A percentile compares a stretch with the other conserved stretches of the same genome.
phyloP scores from a whole-genome alignment of 2,797 vertebrate species.

The Tolypeutes matacus region DNA sequence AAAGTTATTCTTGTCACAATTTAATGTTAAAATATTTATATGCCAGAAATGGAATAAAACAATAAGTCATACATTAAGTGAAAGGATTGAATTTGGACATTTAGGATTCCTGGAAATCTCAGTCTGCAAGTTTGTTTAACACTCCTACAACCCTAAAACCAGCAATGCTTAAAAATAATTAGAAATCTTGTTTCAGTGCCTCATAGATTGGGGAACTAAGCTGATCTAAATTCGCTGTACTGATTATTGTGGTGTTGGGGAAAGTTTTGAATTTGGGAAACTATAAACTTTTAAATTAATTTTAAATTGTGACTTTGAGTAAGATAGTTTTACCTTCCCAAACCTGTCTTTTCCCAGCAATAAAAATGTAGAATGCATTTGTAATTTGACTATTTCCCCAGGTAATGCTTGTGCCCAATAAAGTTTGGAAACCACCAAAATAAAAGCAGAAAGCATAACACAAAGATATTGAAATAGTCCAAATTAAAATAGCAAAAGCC shows the following conservation, averaged over 20 bases:
- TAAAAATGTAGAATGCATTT: not conserved
- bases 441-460: not conserved
- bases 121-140: not conserved
- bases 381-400: not conserved
- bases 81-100: not conserved
- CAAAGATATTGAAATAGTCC: not conserved
- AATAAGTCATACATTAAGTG: not conserved
- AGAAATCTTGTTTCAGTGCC: not conserved
- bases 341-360: not conserved
- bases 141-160: not conserved
- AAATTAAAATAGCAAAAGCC: not conserved
- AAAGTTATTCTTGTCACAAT: not conserved
- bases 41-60: not conserved
- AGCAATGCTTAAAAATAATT: not conserved
- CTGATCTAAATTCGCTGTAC: not conserved
- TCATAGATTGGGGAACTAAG: not conserved
- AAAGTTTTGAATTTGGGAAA: not conserved
- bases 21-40: not conserved
- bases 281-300: not conserved
- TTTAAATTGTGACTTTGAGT: not conserved
- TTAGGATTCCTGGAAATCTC: not conserved
- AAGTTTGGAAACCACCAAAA: not conserved
- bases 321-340: not conserved
- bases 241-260: no score
- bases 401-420: not conserved